These are phyloP conservation scores for Xiphorhynchus elegans DNA, from an alignment of 2,113 vertebrate species.

Conservation along the genomic window DNA sequence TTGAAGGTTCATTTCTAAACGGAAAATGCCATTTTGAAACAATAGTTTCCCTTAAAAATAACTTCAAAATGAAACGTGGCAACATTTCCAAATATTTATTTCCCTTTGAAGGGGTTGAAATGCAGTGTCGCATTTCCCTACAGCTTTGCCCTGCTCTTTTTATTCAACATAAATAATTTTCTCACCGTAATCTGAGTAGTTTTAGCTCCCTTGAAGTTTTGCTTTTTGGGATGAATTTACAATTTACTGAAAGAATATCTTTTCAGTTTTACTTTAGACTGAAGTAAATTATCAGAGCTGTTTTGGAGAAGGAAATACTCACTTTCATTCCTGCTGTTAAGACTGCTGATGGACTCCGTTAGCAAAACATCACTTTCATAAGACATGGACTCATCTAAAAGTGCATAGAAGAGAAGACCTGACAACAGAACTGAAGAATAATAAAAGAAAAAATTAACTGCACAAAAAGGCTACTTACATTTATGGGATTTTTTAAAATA, in stretches of 20 bases:
- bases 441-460: conserved; percentile 14
- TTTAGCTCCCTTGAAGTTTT: conserved; percentile 14
- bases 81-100: conserved; percentile 34
- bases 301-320: conserved; percentile 20
- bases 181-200: background rate
- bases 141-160: conserved; percentile 16
- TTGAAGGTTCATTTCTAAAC: background rate
- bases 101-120: conserved; percentile 15
- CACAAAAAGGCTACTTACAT: conserved; percentile 50
- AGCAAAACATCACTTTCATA: conserved; percentile 9
- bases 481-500: conserved; percentile 36
- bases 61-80: background rate
- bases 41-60: background rate
- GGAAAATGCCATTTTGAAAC: background rate
- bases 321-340: conserved; percentile 6
- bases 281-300: conserved; percentile 20
- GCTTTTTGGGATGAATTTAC: conserved; percentile 3
- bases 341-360: conserved; percentile 23
- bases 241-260: background rate
- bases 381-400: conserved; percentile 16
- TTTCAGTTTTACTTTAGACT: background rate
- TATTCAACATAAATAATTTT: background rate
- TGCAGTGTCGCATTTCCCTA: background rate
- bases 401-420: background rate
- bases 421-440: conserved; percentile 35